Evolutionary conservation across 2,113 vertebrate species (phyloP).

Genomic region (Oxygymnocypris stewartii): DNA sequence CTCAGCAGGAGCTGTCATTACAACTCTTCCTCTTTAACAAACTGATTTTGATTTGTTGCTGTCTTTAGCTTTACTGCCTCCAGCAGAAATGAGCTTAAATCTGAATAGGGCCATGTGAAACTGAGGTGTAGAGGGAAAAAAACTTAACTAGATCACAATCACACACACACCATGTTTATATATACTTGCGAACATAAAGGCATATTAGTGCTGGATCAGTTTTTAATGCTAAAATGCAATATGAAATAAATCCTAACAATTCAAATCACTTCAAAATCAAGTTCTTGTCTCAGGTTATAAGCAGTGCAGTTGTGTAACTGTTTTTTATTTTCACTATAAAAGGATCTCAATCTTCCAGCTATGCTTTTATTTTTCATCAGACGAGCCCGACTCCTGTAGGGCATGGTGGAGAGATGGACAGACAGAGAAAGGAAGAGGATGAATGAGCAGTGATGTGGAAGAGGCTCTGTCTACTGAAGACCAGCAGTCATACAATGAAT

Average conservation of each 20-base stretch:
- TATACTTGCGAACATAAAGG: background rate
- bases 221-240: background rate
- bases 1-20: conserved; percentile 28
- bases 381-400: background rate
- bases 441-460: conserved; percentile 43
- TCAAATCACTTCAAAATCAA: background rate
- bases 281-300: background rate
- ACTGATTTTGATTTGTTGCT: conserved; percentile 13
- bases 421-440: background rate
- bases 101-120: background rate
- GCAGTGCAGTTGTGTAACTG: conserved; percentile 20
- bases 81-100: background rate
- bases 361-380: conserved; percentile 52
- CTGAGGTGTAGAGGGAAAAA: background rate
- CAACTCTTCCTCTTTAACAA: background rate
- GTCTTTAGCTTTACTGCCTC: conserved; percentile 12
- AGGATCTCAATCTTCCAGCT: conserved; percentile 36
- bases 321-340: conserved; percentile 30
- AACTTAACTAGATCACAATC: conserved; percentile 16
- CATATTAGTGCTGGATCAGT: background rate
- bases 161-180: background rate
- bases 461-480: background rate
- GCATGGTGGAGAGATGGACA: conserved; percentile 9
- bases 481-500: conserved; percentile 19
- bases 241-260: background rate